Base-by-base conservation (phyloP, 2,113 vertebrate species). In the Gallinago paraguaiae region DNA sequence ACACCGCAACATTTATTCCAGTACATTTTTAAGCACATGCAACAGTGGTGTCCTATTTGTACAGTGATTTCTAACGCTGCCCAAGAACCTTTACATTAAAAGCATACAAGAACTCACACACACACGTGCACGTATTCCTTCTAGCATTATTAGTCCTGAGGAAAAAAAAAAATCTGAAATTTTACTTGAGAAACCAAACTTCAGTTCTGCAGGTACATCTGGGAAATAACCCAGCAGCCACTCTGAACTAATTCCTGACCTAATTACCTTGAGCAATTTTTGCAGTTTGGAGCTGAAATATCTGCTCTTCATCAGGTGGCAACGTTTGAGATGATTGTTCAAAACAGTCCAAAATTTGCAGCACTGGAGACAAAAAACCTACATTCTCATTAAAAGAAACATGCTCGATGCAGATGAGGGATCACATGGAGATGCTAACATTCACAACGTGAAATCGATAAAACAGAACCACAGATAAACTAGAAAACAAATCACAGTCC, bases 11-110 rank as follows among this genome's bases (percentile, higher is more conserved):
- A 78, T 75, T 64, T 35, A 92, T 92, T 91, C 51, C 93, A 71
- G 33, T 89, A 93, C 93, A 90, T 63, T 76, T 82, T 53, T 12
- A 83, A 97, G 92, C 92, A 96, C 92, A 90, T 92, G 92, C 90
- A 94, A 88, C 80, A 93, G 64, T 50, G 35, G 60, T 88, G 76
- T 90, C 90, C 80, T 92, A 68, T 33, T 60, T 35, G 82, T 88
- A 95, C 92, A 94, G 61, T 35, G 41, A 51, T 79, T 74, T 77
- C 93, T 88, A 86, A 85, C 45, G 90, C 95, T 83, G 85, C 41
- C 77, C 80, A 37, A 88, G 79, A 82, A 86, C 80, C 86, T 96
- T 75, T 60, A 90, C 90, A 83, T 61, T 37, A 65, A 84, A 78
- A 84, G 80, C 84, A 2, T 28, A 95, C 91, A 85, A 72, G 84